phyloP scores from a whole-genome alignment of 53 echinoderm and acorn worm genomes.

The Luidia sarsii region DNA sequence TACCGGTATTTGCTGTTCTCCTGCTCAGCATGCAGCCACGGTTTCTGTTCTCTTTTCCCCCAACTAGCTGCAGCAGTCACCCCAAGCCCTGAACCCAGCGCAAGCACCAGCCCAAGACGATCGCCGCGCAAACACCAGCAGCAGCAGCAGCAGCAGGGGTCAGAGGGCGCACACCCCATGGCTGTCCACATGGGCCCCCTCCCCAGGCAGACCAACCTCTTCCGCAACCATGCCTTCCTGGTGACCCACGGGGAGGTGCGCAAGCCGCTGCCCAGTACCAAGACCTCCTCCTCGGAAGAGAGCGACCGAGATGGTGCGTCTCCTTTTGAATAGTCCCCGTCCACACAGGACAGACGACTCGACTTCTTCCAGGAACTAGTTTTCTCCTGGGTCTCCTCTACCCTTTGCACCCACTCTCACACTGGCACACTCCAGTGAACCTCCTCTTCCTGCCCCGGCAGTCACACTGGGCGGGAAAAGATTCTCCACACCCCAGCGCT shows the following conservation, averaged over 20 bases:
- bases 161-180: conserved; percentile 1
- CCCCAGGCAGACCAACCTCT: conserved; percentile 66
- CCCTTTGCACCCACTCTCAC: too few relatives aligned
- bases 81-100: conserved; percentile 9
- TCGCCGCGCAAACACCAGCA: conserved; percentile 73
- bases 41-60: background rate
- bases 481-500: too few relatives aligned
- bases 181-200: conserved; percentile 61
- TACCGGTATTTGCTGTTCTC: too few relatives aligned
- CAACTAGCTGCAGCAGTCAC: background rate
- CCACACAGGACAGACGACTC: too few relatives aligned
- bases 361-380: too few relatives aligned
- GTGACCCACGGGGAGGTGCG: conserved; percentile 67
- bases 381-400: too few relatives aligned
- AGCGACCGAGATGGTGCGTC: conserved; percentile 54
- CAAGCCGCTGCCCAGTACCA: background rate
- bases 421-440: too few relatives aligned
- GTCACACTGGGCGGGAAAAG: too few relatives aligned
- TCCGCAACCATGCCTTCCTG: conserved; percentile 75
- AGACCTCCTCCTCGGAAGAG: conserved; percentile 21
- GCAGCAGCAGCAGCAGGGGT: background rate
- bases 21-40: too few relatives aligned
- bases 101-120: conserved; percentile 32
- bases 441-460: background rate
- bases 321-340: too few relatives aligned